Evolutionary conservation across 2,888 invertebrate genomes (phyloP).

Genomic region (Tholera decimalis): DNA sequence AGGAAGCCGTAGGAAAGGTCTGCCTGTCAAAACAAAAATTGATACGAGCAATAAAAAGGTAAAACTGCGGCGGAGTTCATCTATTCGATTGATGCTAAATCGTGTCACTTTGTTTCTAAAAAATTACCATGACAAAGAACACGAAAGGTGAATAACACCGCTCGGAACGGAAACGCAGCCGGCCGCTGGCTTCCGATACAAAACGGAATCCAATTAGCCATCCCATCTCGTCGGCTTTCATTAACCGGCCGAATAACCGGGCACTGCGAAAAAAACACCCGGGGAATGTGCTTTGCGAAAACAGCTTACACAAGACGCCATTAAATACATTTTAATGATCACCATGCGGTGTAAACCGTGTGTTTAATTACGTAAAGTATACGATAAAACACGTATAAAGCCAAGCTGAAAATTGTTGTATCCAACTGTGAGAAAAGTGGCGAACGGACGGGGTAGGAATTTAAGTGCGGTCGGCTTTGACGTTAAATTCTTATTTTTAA

Average conservation of each 20-base stretch:
- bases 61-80: slow-evolving; percentile 31
- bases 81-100: slow-evolving; percentile 43
- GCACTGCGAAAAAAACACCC: slow-evolving; percentile 76
- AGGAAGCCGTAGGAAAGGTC: slow-evolving; percentile 25
- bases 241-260: slow-evolving; percentile 80
- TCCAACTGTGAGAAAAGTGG: slow-evolving; percentile 68
- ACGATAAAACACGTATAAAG: slow-evolving; percentile 74
- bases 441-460: slow-evolving; percentile 40
- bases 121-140: slow-evolving; percentile 74
- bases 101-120: slow-evolving; percentile 63
- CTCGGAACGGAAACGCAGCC: slow-evolving; percentile 74
- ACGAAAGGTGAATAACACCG: slow-evolving; percentile 78
- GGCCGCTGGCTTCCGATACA: slow-evolving; percentile 81
- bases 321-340: slow-evolving; percentile 81
- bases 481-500: slow-evolving; percentile 52
- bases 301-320: slow-evolving; percentile 78
- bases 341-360: slow-evolving; percentile 70
- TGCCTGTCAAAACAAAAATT: slow-evolving; percentile 36
- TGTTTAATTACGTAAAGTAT: slow-evolving; percentile 77
- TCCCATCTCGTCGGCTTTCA: slow-evolving; percentile 83
- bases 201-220: slow-evolving; percentile 88
- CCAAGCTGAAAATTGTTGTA: slow-evolving; percentile 64
- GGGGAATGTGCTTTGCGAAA: slow-evolving; percentile 72
- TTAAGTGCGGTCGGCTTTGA: slow-evolving; percentile 55
- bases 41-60: slow-evolving; percentile 42